Percentiles rank a stretch among this genome's conserved stretches.
Evolutionary conservation across 2,797 vertebrate species (phyloP).

Genomic region (Odontamblyopus lacepedii): DNA sequence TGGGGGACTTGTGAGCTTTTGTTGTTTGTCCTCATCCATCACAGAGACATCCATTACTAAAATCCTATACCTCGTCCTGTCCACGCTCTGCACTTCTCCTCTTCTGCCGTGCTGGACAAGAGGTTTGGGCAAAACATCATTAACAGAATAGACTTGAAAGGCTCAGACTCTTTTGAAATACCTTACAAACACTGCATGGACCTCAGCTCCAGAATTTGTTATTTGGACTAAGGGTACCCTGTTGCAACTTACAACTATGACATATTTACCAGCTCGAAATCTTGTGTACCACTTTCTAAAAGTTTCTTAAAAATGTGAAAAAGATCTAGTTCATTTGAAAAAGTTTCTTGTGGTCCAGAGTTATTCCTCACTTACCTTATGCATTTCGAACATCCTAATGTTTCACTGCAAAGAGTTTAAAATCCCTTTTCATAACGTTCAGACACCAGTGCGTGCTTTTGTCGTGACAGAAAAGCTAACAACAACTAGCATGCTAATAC

Average conservation of each 20-base stretch:
- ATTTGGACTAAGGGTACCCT: background rate
- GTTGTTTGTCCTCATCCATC: conserved; percentile 4
- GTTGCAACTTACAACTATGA: background rate
- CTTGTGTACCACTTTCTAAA: background rate
- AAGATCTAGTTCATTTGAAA: no score
- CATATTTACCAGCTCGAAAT: background rate
- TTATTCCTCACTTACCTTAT: background rate
- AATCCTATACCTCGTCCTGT: conserved; percentile 1
- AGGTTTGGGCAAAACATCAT: background rate
- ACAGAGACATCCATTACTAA: conserved; percentile 8
- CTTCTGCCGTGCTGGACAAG: conserved; percentile 6
- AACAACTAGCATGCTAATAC: no score
- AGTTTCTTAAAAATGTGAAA: no score
- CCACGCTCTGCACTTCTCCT: background rate
- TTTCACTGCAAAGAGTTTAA: no score
- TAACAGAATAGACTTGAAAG: conserved; percentile 4
- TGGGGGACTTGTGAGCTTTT: conserved; percentile 15
- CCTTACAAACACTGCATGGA: background rate
- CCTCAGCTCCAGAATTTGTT: background rate
- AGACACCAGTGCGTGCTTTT: no score
- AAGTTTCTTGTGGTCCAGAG: background rate
- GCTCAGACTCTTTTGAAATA: background rate
- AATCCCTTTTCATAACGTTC: no score
- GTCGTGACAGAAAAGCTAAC: no score
- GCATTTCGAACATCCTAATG: no score